These are phyloP conservation scores for Ptychadena robeensis DNA, from an alignment of 2,797 vertebrate genomes.

Conservation along the genomic window DNA sequence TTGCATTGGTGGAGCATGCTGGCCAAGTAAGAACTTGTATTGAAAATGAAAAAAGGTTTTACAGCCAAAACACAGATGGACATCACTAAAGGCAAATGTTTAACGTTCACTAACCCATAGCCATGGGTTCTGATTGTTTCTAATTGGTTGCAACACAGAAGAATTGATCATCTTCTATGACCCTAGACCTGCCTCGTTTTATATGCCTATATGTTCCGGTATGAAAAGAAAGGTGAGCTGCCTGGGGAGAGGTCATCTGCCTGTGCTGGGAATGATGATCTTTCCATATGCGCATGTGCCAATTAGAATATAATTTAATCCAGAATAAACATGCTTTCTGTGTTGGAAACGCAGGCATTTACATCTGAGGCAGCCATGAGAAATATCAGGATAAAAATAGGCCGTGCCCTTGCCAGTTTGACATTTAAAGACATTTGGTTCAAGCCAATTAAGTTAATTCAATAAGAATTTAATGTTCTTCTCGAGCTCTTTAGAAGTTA, in stretches of 20 bases:
- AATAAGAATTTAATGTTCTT: slow-evolving; percentile 61
- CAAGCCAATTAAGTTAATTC: slow-evolving; percentile 61
- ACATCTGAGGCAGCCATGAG: slow-evolving; percentile 45
- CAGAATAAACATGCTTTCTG: slow-evolving; percentile 4
- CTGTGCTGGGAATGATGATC: neutral
- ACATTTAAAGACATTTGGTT: slow-evolving; percentile 61
- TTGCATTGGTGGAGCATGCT: too few species aligned
- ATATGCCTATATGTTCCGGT: neutral
- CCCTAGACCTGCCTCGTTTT: neutral
- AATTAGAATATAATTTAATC: slow-evolving; percentile 23
- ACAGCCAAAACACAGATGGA: too few species aligned
- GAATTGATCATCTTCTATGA: neutral
- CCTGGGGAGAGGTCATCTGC: neutral
- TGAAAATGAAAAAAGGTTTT: too few species aligned
- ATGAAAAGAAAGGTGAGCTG: neutral
- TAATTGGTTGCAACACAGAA: neutral
- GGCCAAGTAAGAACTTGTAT: too few species aligned
- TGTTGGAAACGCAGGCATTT: slow-evolving; percentile 26
- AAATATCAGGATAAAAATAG: slow-evolving; percentile 54
- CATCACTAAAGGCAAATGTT: neutral
- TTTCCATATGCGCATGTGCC: neutral
- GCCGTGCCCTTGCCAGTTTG: slow-evolving; percentile 51
- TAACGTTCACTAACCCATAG: neutral
- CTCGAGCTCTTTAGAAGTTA: slow-evolving; percentile 57
- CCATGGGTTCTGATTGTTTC: neutral